phyloP scores from a whole-genome alignment of 2,888 invertebrate genomes.

The Diloba caeruleocephala region DNA sequence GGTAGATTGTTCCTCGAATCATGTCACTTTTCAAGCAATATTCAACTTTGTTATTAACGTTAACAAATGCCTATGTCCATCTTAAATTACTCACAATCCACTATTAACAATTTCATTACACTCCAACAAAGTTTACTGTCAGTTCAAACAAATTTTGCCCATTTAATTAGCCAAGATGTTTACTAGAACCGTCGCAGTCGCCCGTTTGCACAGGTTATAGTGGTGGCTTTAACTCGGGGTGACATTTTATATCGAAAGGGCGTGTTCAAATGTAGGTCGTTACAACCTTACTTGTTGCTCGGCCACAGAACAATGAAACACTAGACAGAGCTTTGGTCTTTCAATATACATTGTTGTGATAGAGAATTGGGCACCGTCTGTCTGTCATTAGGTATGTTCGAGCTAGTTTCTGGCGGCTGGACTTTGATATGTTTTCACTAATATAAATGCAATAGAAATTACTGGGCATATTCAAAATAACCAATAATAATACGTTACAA shows the following conservation, averaged over 20 bases:
- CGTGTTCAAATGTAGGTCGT: slow-evolving; percentile 62
- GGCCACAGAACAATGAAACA: slow-evolving; percentile 12
- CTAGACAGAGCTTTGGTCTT: too few species aligned
- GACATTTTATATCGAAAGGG: slow-evolving; percentile 60
- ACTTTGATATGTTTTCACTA: too few species aligned
- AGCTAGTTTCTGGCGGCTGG: too few species aligned
- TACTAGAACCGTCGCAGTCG: slow-evolving; percentile 20
- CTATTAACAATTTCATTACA: slow-evolving; percentile 15
- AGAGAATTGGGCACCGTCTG: too few species aligned
- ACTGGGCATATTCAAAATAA: too few species aligned
- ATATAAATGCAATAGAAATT: too few species aligned
- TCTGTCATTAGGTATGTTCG: too few species aligned
- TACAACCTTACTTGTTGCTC: slow-evolving; percentile 53
- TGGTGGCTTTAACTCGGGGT: slow-evolving; percentile 31
- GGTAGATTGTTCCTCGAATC: too few species aligned
- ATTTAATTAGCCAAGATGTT: slow-evolving; percentile 51
- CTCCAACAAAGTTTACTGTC: slow-evolving; percentile 13
- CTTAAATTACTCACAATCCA: slow-evolving; percentile 15
- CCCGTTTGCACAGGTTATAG: slow-evolving; percentile 38
- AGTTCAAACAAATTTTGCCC: slow-evolving; percentile 33
- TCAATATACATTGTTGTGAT: too few species aligned
- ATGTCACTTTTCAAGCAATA: too few species aligned
- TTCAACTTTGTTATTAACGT: not conserved
- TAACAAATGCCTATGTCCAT: not conserved
- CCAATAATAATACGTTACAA: too few species aligned